These are phyloP conservation scores for Theristicus caerulescens DNA, from an alignment of 2,113 vertebrate genomes.

Conservation along the genomic window DNA sequence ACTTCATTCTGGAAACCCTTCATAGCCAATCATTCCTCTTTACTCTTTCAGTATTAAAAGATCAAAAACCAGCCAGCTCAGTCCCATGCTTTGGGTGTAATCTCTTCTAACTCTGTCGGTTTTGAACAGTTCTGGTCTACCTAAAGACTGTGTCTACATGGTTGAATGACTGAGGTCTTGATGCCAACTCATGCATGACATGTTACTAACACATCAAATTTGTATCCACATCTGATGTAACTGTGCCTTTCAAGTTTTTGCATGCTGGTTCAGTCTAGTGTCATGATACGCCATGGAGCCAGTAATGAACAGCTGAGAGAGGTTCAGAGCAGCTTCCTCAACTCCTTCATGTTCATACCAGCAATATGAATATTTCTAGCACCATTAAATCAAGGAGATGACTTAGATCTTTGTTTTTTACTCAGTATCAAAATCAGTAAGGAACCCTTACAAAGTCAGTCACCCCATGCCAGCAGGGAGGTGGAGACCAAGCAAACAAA, in stretches of 20 bases:
- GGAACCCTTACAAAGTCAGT: background rate
- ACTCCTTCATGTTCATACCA: background rate
- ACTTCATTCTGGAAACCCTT: background rate
- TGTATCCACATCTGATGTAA: background rate
- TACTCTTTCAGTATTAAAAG: background rate
- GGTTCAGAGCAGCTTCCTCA: background rate
- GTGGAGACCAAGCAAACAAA: background rate
- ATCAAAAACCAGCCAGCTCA: background rate
- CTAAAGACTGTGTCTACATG: background rate
- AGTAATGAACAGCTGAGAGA: background rate
- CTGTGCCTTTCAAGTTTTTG: background rate
- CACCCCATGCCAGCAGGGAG: background rate
- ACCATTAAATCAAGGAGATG: background rate
- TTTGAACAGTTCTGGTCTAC: background rate
- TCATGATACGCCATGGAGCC: background rate
- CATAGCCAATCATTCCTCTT: background rate
- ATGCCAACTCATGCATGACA: background rate
- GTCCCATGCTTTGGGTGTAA: background rate
- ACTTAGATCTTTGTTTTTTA: background rate
- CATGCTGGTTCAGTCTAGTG: background rate
- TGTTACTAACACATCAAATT: background rate
- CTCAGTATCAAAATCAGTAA: background rate
- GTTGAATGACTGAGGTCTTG: background rate
- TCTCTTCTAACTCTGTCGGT: background rate
- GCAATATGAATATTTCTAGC: background rate